Evolutionary conservation across 2,113 vertebrate genomes (phyloP).

Genomic region (Pygathrix nemaeus): DNA sequence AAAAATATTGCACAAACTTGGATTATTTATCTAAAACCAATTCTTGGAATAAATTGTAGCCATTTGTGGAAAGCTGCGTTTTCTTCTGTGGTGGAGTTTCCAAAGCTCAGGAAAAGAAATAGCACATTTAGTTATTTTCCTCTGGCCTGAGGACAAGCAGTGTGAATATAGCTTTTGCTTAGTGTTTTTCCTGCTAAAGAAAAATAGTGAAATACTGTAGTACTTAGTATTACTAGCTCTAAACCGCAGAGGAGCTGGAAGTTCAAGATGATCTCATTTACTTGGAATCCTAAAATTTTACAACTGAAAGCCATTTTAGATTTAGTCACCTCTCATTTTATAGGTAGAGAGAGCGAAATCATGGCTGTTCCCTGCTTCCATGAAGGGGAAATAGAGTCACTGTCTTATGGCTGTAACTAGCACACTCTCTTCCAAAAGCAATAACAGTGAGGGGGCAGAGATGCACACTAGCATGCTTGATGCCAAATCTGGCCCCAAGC

Average conservation of each 20-base stretch:
- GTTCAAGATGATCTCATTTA: constrained; percentile 26
- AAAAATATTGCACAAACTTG: constrained; percentile 44
- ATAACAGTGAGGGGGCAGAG: not conserved
- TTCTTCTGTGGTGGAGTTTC: not conserved
- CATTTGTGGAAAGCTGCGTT: not conserved
- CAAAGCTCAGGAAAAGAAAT: not conserved
- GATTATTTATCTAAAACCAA: constrained; percentile 38
- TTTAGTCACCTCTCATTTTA: not conserved
- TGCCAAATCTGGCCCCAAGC: not conserved
- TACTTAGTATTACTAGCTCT: not conserved
- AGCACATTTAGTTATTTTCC: not conserved
- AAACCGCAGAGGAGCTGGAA: not conserved
- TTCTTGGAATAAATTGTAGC: constrained; percentile 19
- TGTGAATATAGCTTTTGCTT: not conserved
- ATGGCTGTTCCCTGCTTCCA: not conserved
- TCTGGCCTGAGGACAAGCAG: not conserved
- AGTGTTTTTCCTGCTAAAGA: not conserved
- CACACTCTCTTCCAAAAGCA: not conserved
- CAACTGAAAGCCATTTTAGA: not conserved
- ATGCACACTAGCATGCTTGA: accelerated
- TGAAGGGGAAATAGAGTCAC: not conserved
- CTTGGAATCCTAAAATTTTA: constrained; percentile 26
- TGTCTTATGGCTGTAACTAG: not conserved
- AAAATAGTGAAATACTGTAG: not conserved
- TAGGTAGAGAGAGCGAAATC: not conserved